Evolutionary conservation across 2,888 invertebrate genomes (phyloP).

Genomic region (Tipula lateralis): DNA sequence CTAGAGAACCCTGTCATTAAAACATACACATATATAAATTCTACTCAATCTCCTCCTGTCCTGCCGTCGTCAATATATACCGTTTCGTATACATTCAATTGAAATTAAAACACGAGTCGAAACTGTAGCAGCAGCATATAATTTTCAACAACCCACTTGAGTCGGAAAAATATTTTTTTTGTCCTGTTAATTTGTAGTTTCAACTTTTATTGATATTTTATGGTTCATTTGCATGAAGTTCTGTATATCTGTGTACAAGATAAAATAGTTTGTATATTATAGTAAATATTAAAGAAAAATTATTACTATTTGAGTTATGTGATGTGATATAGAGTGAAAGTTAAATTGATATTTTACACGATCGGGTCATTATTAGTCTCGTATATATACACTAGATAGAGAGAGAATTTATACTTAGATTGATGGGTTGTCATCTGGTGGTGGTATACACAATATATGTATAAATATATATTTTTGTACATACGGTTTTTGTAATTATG

Average conservation of each 20-base stretch:
- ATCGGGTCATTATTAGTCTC: not conserved
- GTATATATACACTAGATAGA: not conserved
- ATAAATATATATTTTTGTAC: too few relatives aligned
- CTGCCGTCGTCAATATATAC: not conserved
- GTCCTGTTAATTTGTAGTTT: slow-evolving; percentile 24
- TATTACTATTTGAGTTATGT: slow-evolving; percentile 11
- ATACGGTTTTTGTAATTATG: not conserved
- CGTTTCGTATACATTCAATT: not conserved
- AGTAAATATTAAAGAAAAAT: too few relatives aligned
- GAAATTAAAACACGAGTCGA: not conserved
- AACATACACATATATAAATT: not conserved
- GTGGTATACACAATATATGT: not conserved
- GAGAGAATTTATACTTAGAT: not conserved
- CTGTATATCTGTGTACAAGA: not conserved
- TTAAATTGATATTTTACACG: slow-evolving; percentile 19
- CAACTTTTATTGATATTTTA: slow-evolving; percentile 11
- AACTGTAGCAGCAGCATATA: not conserved
- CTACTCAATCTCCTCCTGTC: not conserved
- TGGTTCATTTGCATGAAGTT: not conserved
- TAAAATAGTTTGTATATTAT: not conserved
- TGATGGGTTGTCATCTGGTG: not conserved
- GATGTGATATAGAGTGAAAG: slow-evolving; percentile 4
- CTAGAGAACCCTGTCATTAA: slow-evolving; percentile 13
- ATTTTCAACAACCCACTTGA: slow-evolving; percentile 24
- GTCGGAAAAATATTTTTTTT: not conserved